Evolutionary conservation across 2,113 vertebrate species (phyloP).

Genomic region (Passer montanus): DNA sequence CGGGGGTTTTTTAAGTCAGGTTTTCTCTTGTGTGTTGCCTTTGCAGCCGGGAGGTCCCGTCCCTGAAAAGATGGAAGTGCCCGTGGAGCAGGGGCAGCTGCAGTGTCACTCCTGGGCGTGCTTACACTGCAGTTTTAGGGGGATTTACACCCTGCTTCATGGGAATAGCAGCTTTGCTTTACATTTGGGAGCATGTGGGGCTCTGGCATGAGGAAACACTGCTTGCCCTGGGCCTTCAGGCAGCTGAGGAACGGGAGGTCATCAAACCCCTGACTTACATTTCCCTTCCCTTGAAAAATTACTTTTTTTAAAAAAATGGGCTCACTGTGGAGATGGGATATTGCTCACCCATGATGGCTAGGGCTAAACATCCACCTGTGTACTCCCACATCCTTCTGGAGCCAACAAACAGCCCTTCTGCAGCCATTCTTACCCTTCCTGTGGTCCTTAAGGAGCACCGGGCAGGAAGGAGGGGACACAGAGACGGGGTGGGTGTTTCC

Average conservation of each 20-base stretch:
- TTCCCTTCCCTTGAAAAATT: constrained; percentile 34
- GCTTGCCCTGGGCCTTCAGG: neutral
- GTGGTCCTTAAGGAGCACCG: neutral
- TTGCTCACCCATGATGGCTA: constrained; percentile 50
- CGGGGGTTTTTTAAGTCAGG: neutral
- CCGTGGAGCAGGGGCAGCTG: neutral
- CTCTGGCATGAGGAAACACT: neutral
- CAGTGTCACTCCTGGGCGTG: fast-evolving
- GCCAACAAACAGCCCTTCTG: constrained; percentile 71
- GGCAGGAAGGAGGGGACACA: neutral
- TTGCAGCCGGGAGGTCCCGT: fast-evolving
- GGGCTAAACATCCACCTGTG: constrained; percentile 59
- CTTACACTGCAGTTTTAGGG: neutral
- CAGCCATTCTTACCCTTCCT: constrained; percentile 38
- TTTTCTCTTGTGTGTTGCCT: neutral
- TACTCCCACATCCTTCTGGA: constrained; percentile 35
- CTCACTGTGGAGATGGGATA: neutral
- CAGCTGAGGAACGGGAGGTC: constrained; percentile 59
- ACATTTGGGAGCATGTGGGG: fast-evolving
- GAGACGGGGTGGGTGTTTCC: neutral
- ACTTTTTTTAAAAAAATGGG: neutral
- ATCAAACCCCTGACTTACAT: constrained; percentile 43
- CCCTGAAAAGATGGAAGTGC: neutral
- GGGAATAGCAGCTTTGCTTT: neutral
- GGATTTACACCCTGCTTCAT: neutral